Percentiles rank a stretch among this genome's conserved stretches.
These are phyloP conservation scores for Zeugodacus cucurbitae DNA, from an alignment of 1,140 invertebrate genomes.

Conservation along the genomic window DNA sequence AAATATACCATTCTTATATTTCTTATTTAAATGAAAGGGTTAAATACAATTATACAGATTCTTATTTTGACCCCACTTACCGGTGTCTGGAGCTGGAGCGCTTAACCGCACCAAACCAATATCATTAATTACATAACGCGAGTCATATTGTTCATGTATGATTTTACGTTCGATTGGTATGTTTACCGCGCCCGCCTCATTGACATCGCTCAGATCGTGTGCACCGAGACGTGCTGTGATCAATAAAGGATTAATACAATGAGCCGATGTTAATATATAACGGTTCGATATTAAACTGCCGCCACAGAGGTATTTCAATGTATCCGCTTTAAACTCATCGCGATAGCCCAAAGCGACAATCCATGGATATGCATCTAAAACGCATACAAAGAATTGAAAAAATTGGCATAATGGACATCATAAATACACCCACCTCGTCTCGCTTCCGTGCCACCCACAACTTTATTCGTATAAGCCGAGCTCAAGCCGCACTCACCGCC, in stretches of 20 bases:
- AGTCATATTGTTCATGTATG: slow-evolving; percentile 76
- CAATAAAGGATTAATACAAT: slow-evolving; percentile 74
- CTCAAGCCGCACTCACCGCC: slow-evolving; percentile 53
- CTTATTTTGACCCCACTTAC: neutral
- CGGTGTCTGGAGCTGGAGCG: slow-evolving; percentile 19
- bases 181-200: slow-evolving; percentile 74
- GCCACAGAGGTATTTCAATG: slow-evolving; percentile 77
- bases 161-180: slow-evolving; percentile 70
- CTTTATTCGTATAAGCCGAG: slow-evolving; percentile 56
- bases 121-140: slow-evolving; percentile 76
- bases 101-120: slow-evolving; percentile 78
- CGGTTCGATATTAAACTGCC: slow-evolving; percentile 79
- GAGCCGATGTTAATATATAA: slow-evolving; percentile 85
- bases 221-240: slow-evolving; percentile 72
- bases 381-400: neutral
- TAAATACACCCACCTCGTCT: slow-evolving; percentile 50
- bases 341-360: slow-evolving; percentile 74
- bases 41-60: neutral
- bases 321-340: slow-evolving; percentile 66
- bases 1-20: slow-evolving; percentile 1
- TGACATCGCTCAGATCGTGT: slow-evolving; percentile 72
- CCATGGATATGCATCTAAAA: slow-evolving; percentile 77
- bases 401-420: neutral
- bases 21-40: neutral
- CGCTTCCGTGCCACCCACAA: slow-evolving; percentile 65